Base-by-base conservation (phyloP, 2,888 invertebrate species). In the Halocaridina rubra region DNA sequence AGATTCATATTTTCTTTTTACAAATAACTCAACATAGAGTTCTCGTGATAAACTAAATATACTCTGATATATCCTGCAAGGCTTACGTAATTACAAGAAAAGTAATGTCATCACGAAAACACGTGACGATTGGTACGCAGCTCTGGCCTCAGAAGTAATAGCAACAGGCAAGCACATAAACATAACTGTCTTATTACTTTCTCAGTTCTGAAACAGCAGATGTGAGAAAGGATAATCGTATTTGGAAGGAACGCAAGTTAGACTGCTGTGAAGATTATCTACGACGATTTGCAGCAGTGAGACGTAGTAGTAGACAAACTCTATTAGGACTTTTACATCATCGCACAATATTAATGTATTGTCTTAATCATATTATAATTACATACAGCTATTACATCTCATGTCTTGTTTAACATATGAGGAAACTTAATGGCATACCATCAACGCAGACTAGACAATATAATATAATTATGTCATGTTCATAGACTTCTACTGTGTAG, bases 271-370 rank as follows among this genome's bases (percentile, higher is more conserved):
- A n/a, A 33, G 74, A 10, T 27, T 75, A 29, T 75, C 19, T 29
- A n/a, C 29, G 74, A 29, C 32, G 59, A 61, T 59, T 57, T 81
- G 75, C 76, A 81, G 76, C 76, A 67, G 32, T n/a, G n/a, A n/a
- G n/a, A n/a, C n/a, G n/a, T n/a, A n/a, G n/a, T n/a, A n/a, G n/a
- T n/a, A n/a, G n/a, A n/a, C n/a, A n/a, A 22, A 29, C 67, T 64
- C 76, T 67, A 75, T 30, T n/a, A 81, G 75, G 71, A 72, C 77
- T 78, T 80, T 30, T 64, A 59, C 33, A 61, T 71, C n/a, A n/a
- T n/a, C n/a, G n/a, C n/a, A n/a, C n/a, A n/a, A n/a, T n/a, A 74
- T 57, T 80, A 67, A 32, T 24, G 81, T 81, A 82, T 82, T 82
- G 82, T 82, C 82, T 82, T 82, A 82, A 69, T 53, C 53, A 53